Conservation (phyloP, 2,888 invertebrate species). For the Phlogophora meticulosa region DNA sequence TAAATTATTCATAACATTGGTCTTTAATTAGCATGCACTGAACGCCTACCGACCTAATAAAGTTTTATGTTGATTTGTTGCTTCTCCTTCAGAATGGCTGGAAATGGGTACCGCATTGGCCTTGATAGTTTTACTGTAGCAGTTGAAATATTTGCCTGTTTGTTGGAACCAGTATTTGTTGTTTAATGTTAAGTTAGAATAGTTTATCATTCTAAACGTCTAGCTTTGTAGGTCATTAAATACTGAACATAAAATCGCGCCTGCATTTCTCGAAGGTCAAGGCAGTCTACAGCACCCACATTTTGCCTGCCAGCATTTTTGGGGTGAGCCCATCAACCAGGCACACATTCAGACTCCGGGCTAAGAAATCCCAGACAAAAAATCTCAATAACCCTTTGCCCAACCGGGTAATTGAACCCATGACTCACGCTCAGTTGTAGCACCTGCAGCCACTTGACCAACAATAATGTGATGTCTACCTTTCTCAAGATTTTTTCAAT, state of each 20-base stretch:
- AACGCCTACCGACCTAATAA: constrained; percentile 58
- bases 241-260: not conserved
- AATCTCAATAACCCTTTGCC: too few species aligned
- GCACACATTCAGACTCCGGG: too few species aligned
- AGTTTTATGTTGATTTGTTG: constrained; percentile 58
- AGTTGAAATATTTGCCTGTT: constrained; percentile 13
- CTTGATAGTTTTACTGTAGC: constrained; percentile 32
- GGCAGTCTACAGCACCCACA: too few species aligned
- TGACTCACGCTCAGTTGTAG: too few species aligned
- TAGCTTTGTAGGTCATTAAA: not conserved
- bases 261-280: too few species aligned
- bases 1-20: constrained; percentile 75
- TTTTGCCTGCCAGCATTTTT: too few species aligned
- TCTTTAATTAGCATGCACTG: constrained; percentile 72
- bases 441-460: too few species aligned
- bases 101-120: constrained; percentile 52
- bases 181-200: constrained; percentile 12
- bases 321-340: too few species aligned
- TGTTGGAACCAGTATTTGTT: constrained; percentile 34
- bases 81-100: constrained; percentile 28
- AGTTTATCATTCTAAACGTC: not conserved
- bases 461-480: too few species aligned
- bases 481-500: too few species aligned
- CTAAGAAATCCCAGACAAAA: too few species aligned
- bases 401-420: too few species aligned